These are phyloP conservation scores for Belonocnema kinseyi DNA, from an alignment of 1,140 invertebrate species.

Conservation along the genomic window DNA sequence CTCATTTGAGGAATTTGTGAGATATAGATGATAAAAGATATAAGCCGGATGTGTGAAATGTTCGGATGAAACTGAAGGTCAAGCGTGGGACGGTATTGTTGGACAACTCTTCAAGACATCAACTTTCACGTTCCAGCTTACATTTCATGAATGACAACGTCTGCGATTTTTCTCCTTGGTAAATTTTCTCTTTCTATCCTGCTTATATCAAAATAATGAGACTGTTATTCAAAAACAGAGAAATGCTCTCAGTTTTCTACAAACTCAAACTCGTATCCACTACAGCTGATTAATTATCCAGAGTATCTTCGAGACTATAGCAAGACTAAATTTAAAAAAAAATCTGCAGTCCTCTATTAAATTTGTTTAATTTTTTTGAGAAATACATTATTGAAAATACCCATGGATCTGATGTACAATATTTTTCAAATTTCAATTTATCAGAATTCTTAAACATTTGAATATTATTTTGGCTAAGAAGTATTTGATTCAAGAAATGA, in stretches of 20 bases:
- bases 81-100: constrained; percentile 7
- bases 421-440: too few species aligned
- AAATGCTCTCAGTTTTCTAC: constrained; percentile 4
- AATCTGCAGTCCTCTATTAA: too few species aligned
- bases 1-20: neutral
- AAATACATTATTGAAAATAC: too few species aligned
- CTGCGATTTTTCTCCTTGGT: constrained; percentile 6
- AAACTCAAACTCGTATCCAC: neutral
- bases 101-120: constrained; percentile 1
- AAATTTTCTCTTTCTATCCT: neutral
- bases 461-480: too few species aligned
- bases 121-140: neutral
- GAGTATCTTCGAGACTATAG: neutral
- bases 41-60: constrained; percentile 11
- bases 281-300: neutral
- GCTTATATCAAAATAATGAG: constrained; percentile 17
- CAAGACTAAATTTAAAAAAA: too few species aligned
- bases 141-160: constrained; percentile 17
- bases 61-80: constrained; percentile 3
- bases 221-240: neutral
- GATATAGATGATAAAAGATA: constrained; percentile 10
- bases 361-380: too few species aligned
- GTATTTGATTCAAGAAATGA: too few species aligned
- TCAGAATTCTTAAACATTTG: too few species aligned
- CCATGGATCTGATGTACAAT: too few species aligned